A percentile compares a stretch with the other conserved stretches of the same genome.
Conservation (phyloP, 2,888 invertebrate species). For the Patella pellucida region DNA sequence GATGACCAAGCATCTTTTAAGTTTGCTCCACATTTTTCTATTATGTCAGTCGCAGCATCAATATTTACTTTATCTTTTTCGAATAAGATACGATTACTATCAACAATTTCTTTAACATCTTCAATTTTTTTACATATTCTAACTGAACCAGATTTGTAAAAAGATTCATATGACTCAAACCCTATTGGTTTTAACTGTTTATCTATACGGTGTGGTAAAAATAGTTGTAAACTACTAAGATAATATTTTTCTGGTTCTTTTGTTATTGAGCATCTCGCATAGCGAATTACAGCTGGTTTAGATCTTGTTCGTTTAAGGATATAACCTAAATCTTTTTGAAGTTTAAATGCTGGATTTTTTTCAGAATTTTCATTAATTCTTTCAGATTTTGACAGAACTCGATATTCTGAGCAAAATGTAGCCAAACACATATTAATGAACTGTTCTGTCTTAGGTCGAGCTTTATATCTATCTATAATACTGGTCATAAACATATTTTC, state of each 20-base stretch:
- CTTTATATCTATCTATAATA: no score
- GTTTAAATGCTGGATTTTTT: background rate
- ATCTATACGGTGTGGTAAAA: slow-evolving; percentile 1
- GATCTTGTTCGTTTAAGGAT: background rate
- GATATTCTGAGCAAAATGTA: slow-evolving; percentile 8
- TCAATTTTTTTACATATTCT: background rate
- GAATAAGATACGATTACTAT: background rate
- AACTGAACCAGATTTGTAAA: background rate
- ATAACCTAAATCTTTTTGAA: background rate
- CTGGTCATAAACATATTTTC: no score
- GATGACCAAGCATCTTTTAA: slow-evolving; percentile 15
- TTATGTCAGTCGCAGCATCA: background rate
- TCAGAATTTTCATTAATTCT: slow-evolving; percentile 2
- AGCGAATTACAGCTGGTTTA: background rate
- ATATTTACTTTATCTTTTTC: slow-evolving; percentile 3
- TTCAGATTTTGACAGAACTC: slow-evolving; percentile 12
- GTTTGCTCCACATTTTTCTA: background rate
- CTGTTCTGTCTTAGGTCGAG: no score
- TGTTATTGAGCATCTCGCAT: background rate
- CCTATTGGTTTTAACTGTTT: slow-evolving; percentile 1
- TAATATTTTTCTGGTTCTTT: slow-evolving; percentile 12
- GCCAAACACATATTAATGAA: no score
- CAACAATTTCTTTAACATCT: background rate
- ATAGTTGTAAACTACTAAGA: slow-evolving; percentile 7
- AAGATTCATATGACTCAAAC: background rate